Percentiles rank a stretch among this genome's conserved stretches.
These are phyloP conservation scores for Ephydatia muelleri DNA, from an alignment of 37 sponge, comb jelly and placozoan species.

Conservation along the genomic window DNA sequence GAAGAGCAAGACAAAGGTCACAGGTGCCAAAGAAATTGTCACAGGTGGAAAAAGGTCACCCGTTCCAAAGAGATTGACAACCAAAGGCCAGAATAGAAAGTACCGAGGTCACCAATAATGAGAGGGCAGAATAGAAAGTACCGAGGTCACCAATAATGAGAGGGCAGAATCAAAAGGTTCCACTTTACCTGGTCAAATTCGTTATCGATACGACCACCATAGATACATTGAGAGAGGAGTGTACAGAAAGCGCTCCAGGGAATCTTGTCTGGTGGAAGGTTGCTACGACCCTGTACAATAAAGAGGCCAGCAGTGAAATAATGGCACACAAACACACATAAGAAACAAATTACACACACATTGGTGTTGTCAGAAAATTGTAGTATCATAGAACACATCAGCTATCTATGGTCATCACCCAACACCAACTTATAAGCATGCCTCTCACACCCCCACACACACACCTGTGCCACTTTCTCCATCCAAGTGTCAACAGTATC, in stretches of 20 bases:
- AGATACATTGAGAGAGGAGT: slow-evolving; percentile 95
- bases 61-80: not conserved
- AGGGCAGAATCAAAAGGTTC: too few species aligned
- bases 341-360: not conserved
- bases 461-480: slow-evolving; percentile 80
- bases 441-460: not conserved
- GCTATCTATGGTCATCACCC: too few species aligned
- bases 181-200: slow-evolving; percentile 95
- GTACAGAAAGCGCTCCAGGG: slow-evolving; percentile 91
- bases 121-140: too few species aligned
- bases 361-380: too few species aligned
- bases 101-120: too few species aligned
- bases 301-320: not conserved
- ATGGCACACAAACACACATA: not conserved
- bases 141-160: too few species aligned
- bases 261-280: slow-evolving; percentile 91
- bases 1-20: not conserved
- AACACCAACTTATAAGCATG: too few species aligned
- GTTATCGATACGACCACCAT: slow-evolving; percentile 97
- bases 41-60: not conserved
- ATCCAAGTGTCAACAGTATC: slow-evolving; percentile 96
- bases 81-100: too few species aligned
- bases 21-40: not conserved
- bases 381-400: too few species aligned
- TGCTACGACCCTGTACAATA: slow-evolving; percentile 72